Conservation (phyloP, 2,113 vertebrate genomes). For the Daphoenositta chrysoptera region DNA sequence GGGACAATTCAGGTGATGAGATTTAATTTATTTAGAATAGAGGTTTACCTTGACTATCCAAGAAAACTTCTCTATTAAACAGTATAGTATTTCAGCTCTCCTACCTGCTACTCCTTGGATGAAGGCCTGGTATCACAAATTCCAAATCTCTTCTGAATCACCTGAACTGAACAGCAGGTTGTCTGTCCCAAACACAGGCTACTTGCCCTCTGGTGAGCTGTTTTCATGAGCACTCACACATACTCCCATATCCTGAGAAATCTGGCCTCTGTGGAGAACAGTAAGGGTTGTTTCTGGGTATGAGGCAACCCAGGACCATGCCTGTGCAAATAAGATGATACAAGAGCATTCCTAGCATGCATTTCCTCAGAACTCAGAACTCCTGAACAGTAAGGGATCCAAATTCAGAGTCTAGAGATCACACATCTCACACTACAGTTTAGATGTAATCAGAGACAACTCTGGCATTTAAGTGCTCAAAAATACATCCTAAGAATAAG, state of each 20-base stretch:
- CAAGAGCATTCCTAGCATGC: background rate
- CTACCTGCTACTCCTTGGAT: background rate
- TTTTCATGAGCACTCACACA: background rate
- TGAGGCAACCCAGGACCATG: background rate
- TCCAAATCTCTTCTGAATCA: background rate
- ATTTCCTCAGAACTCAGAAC: background rate
- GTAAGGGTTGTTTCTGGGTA: background rate
- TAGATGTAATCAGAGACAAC: background rate
- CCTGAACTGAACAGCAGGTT: background rate
- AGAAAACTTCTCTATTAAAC: background rate
- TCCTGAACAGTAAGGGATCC: background rate
- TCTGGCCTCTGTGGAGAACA: background rate
- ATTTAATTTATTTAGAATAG: background rate
- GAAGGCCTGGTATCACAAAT: background rate
- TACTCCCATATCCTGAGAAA: background rate
- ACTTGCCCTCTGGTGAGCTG: background rate
- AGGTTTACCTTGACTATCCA: background rate
- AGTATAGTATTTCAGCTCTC: background rate
- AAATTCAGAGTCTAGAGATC: background rate
- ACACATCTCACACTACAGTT: background rate
- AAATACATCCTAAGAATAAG: background rate
- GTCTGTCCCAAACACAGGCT: background rate
- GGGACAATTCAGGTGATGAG: background rate
- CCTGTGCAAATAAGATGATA: constrained; percentile 1
- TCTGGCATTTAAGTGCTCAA: background rate